Percentiles rank a stretch among this genome's conserved stretches.
Evolutionary conservation across 2,797 vertebrate species (phyloP).

Genomic region (Brotula barbata): DNA sequence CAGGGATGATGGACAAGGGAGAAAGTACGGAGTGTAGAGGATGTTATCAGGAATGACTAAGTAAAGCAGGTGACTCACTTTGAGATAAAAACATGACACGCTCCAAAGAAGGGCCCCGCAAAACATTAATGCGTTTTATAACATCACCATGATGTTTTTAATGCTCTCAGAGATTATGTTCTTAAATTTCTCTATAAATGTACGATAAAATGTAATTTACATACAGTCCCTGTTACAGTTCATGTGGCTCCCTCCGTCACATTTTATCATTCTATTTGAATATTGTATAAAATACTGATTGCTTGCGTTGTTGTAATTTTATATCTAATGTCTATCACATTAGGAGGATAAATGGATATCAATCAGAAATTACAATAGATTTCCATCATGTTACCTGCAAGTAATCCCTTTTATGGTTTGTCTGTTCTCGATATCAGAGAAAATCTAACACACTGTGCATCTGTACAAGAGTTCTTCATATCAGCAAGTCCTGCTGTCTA

Average conservation of each 20-base stretch:
- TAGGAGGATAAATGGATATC: neutral
- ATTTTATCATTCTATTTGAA: too few species aligned
- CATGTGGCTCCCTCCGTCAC: too few species aligned
- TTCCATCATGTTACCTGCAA: neutral
- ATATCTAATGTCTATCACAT: neutral
- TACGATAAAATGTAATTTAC: conserved; percentile 9
- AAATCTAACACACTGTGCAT: neutral
- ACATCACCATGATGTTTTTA: conserved; percentile 9
- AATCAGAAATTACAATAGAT: neutral
- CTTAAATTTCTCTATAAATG: conserved; percentile 20
- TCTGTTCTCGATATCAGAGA: too few species aligned
- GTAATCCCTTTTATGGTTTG: too few species aligned
- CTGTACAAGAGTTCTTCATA: conserved; percentile 5
- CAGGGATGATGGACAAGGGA: conserved; percentile 52
- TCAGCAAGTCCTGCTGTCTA: too few species aligned
- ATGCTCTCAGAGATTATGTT: conserved; percentile 5
- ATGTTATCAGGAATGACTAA: conserved; percentile 38
- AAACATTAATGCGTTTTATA: conserved; percentile 33
- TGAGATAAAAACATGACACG: conserved; percentile 38
- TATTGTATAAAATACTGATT: neutral
- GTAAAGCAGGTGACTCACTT: conserved; percentile 48
- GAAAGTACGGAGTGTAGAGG: conserved; percentile 35
- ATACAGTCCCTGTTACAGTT: neutral
- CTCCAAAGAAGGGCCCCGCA: neutral
- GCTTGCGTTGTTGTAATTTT: neutral